These are phyloP conservation scores for Dermatemys mawii DNA, from an alignment of 2,113 vertebrate species.

Conservation along the genomic window DNA sequence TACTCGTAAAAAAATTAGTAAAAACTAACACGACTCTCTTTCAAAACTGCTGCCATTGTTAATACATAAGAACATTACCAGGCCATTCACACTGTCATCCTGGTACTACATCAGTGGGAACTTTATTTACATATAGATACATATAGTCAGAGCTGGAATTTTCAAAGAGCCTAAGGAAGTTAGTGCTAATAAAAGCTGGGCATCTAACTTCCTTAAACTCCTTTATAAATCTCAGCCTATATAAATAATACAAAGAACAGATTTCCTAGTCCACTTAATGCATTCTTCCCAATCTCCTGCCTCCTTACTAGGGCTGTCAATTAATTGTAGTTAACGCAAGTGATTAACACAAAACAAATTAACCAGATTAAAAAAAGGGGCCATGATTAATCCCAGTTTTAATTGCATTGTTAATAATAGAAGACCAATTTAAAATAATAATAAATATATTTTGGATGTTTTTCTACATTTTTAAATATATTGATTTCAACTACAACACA, in stretches of 20 bases:
- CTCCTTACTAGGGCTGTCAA: neutral
- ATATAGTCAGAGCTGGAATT: neutral
- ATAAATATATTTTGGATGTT: neutral
- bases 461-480: neutral
- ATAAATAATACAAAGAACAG: neutral
- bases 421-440: neutral
- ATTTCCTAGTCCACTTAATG: neutral
- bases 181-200: neutral
- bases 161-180: neutral
- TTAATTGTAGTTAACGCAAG: neutral
- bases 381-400: too few species aligned
- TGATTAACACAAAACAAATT: neutral
- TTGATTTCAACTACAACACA: neutral
- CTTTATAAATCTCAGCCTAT: neutral
- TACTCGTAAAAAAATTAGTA: neutral
- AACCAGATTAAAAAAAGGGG: neutral
- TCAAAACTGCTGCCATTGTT: neutral
- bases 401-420: neutral
- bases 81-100: neutral
- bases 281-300: neutral
- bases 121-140: neutral
- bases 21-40: neutral
- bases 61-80: neutral
- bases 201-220: neutral
- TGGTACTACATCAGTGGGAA: neutral